Base-by-base conservation (phyloP, 1,140 invertebrate species). In the Bombus sylvicola region DNA sequence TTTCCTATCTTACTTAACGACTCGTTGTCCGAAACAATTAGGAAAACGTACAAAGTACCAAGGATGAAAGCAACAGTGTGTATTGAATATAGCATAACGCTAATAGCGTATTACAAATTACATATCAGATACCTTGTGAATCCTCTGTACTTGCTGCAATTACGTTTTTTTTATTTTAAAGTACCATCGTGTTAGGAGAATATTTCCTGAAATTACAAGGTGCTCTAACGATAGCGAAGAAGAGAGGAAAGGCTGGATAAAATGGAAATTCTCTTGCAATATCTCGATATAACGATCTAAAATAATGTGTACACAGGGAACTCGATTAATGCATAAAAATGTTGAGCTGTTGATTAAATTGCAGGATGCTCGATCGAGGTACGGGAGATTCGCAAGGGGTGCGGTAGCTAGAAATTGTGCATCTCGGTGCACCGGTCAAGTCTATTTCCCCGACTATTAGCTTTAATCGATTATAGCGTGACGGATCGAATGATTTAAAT, bases 401-500 rank as follows among this genome's bases (percentile, higher is more conserved):
- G 76, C 75, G 76, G 76, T 82, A 64, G 62, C 22, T 71, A 47
- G 57, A 80, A 85, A 85, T 87, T 39, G 69, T 57, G 77, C 57
- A 82, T 80, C 87, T 81, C 71, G 41, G 25, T 80, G 57, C 85
- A 37, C 57, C 76, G 62, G 53, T 77, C 59, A 69, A 85, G 73
- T 91, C 85, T 74, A 87, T 90, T 92, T 88, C 81, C 77, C 80
- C 28, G 85, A 81, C 84, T 88, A 91, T 93, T 91, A 92, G 81
- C 83, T 86, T 83, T 88, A 93, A 91, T 93, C 92, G 92, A 93
- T 93, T 92, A 88, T 87, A 85, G 86, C 91, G 83, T 89, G 92
- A 88, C 89, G 87, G 88, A 92, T 93, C 83, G 88, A 93, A 91
- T 91, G 88, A 92, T 93, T 91, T 92, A 92, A 93, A 93, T 93